phyloP scores from a whole-genome alignment of 2,113 vertebrate genomes.

The Chiloscyllium plagiosum region DNA sequence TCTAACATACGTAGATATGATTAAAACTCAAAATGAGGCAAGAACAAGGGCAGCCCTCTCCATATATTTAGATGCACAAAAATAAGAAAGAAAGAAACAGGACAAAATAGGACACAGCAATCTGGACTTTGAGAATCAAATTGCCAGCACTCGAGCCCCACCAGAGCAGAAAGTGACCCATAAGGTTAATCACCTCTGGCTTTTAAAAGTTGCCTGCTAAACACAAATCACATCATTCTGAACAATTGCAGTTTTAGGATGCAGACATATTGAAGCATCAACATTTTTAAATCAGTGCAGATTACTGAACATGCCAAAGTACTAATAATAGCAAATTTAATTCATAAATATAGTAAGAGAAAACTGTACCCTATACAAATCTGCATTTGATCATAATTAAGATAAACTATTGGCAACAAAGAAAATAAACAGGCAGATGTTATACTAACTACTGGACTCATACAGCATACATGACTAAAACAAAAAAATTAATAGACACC shows the following conservation, averaged over 20 bases:
- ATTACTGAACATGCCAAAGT: neutral
- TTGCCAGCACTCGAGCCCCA: too few relatives aligned
- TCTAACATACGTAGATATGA: neutral
- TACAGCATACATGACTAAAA: neutral
- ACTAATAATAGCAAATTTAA: neutral
- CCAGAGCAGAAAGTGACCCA: neutral
- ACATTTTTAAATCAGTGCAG: neutral
- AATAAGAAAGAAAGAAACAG: neutral
- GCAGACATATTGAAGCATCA: neutral
- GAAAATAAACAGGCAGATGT: neutral
- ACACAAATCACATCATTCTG: neutral
- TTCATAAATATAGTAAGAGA: neutral
- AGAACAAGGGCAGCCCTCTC: neutral
- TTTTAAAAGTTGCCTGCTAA: neutral
- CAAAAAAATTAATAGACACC: neutral
- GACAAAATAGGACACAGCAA: too few relatives aligned
- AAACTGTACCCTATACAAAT: neutral
- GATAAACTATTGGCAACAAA: neutral
- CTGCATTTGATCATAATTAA: neutral
- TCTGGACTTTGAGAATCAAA: too few relatives aligned
- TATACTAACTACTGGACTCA: neutral
- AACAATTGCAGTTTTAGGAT: neutral
- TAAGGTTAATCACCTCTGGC: neutral
- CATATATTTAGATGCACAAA: neutral
- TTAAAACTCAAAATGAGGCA: neutral